phyloP scores from a whole-genome alignment of 2,888 invertebrate genomes.

The Oconnorella tubifera region DNA sequence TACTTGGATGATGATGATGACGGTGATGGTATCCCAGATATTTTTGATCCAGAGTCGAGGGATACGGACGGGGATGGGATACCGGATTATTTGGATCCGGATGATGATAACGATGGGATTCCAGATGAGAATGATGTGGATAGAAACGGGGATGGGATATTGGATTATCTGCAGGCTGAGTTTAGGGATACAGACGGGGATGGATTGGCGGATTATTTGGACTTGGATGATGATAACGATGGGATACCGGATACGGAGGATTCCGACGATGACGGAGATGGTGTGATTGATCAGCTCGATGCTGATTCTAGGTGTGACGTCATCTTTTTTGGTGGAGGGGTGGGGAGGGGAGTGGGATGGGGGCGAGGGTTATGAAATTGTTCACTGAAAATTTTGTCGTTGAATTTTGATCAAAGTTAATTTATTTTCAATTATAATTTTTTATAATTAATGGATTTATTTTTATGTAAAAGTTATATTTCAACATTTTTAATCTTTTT shows the following conservation, averaged over 20 bases:
- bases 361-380: too few species aligned
- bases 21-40: slow-evolving; percentile 30
- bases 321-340: too few species aligned
- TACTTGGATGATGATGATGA: slow-evolving; percentile 24
- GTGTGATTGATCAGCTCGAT: too few species aligned
- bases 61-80: slow-evolving; percentile 24
- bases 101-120: too few species aligned
- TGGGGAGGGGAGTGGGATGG: too few species aligned
- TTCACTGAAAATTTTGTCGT: too few species aligned
- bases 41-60: slow-evolving; percentile 18
- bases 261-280: slow-evolving; percentile 34
- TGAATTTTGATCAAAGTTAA: too few species aligned
- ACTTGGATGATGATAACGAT: slow-evolving; percentile 38
- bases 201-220: slow-evolving; percentile 35
- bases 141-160: slow-evolving; percentile 20
- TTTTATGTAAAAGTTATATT: too few species aligned
- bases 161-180: slow-evolving; percentile 9
- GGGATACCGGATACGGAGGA: slow-evolving; percentile 27
- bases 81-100: slow-evolving; percentile 21
- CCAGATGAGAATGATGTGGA: slow-evolving; percentile 17
- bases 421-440: too few species aligned
- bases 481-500: too few species aligned
- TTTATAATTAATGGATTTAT: too few species aligned
- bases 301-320: too few species aligned
- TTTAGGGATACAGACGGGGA: slow-evolving; percentile 34